These are phyloP conservation scores for Acrocephalus kingi DNA, from an alignment of 2,113 vertebrate species.

Conservation along the genomic window DNA sequence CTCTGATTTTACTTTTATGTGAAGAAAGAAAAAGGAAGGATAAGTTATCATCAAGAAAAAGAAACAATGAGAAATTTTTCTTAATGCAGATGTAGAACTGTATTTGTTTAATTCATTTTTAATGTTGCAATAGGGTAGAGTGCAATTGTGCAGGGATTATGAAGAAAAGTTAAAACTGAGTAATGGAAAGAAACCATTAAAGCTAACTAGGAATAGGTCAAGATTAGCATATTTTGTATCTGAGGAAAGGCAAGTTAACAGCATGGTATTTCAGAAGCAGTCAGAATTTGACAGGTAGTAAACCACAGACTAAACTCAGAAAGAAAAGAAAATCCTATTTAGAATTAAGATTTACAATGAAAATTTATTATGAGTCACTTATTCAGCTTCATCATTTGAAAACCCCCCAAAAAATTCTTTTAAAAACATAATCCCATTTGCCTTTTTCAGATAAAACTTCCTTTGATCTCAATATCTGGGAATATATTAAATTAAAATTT, in stretches of 20 bases:
- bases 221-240: constrained; percentile 8
- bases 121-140: not conserved
- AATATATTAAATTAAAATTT: not conserved
- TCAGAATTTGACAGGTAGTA: not conserved
- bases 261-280: constrained; percentile 2
- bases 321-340: not conserved
- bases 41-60: not conserved
- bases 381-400: not conserved
- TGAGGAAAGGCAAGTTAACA: not conserved
- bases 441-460: not conserved
- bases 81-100: not conserved
- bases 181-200: not conserved
- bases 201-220: constrained; percentile 15
- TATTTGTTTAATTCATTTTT: not conserved
- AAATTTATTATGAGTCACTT: not conserved
- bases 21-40: not conserved
- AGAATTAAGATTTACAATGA: not conserved
- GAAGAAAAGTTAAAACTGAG: not conserved
- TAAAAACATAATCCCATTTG: not conserved
- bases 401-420: not conserved
- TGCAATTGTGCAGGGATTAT: not conserved
- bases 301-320: not conserved
- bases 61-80: not conserved
- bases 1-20: not conserved
- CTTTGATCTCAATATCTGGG: not conserved